Conservation (phyloP, 23 tunicate species). For the Botrylloides violaceus region DNA sequence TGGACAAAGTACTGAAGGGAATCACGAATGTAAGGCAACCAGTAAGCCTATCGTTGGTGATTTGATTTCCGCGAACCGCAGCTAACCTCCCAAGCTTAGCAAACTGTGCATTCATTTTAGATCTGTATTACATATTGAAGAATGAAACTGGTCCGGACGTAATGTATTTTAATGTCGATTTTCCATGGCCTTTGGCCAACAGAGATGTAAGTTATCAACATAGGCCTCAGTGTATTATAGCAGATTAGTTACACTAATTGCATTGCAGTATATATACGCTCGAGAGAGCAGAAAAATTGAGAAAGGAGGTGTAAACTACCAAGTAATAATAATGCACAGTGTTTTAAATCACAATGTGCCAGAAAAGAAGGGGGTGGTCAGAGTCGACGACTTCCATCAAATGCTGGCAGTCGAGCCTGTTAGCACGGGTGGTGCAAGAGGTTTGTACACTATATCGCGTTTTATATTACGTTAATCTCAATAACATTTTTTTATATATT, state of each 20-base stretch:
- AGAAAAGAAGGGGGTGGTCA: slow-evolving; percentile 42
- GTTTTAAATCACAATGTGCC: slow-evolving; percentile 59
- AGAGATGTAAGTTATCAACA: slow-evolving; percentile 74
- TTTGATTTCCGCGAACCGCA: too few relatives aligned
- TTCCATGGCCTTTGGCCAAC: slow-evolving; percentile 87
- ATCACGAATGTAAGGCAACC: too few relatives aligned
- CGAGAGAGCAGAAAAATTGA: slow-evolving; percentile 49
- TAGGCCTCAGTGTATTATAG: too few relatives aligned
- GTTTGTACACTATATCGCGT: slow-evolving; percentile 11
- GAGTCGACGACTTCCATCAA: slow-evolving; percentile 87
- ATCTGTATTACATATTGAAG: slow-evolving; percentile 46
- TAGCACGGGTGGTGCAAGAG: slow-evolving; percentile 46
- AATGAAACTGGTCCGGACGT: slow-evolving; percentile 84
- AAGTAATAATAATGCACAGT: slow-evolving; percentile 82
- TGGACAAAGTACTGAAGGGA: too few relatives aligned
- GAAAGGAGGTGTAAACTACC: slow-evolving; percentile 39
- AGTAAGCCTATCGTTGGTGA: too few relatives aligned
- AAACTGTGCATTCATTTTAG: slow-evolving; percentile 27
- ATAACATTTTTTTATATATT: background rate
- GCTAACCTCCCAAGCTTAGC: too few relatives aligned
- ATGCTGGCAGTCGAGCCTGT: slow-evolving; percentile 51
- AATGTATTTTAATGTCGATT: slow-evolving; percentile 86
- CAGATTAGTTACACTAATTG: too few relatives aligned
- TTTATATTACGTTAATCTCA: background rate
- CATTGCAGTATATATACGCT: slow-evolving; percentile 87